Evolutionary conservation across 1,140 invertebrate genomes (phyloP).

Genomic region (Cepaea nemoralis): DNA sequence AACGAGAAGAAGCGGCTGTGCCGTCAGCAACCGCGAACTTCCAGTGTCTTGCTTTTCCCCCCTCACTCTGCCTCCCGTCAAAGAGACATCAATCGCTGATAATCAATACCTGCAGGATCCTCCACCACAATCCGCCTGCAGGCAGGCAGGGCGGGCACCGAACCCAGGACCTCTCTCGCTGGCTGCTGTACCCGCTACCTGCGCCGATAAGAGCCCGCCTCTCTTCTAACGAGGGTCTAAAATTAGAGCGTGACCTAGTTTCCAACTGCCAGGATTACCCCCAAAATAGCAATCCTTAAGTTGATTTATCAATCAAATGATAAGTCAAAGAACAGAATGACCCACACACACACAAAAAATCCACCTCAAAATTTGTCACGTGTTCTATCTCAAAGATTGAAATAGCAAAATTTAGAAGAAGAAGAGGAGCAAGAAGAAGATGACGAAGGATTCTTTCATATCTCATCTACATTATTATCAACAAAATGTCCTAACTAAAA

Average conservation of each 20-base stretch:
- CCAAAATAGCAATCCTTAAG: neutral
- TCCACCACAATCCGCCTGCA: slow-evolving; percentile 13
- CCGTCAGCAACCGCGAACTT: neutral
- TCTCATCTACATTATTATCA: no score
- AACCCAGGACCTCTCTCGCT: neutral
- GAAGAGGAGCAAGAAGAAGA: no score
- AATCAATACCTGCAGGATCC: neutral
- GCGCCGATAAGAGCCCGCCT: neutral
- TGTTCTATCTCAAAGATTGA: no score
- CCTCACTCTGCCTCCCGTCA: no score
- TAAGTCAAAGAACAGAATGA: no score
- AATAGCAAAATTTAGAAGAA: no score
- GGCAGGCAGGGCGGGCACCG: neutral
- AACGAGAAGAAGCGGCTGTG: neutral
- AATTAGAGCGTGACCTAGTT: slow-evolving; percentile 28
- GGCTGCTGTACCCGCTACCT: neutral
- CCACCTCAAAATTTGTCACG: no score
- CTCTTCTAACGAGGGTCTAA: neutral
- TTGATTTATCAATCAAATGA: no score
- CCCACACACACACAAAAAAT: no score
- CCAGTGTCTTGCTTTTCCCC: neutral
- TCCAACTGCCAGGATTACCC: neutral
- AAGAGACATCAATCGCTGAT: neutral
- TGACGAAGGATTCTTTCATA: no score
- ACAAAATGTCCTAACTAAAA: no score